Evolutionary conservation across 2,113 vertebrate genomes (phyloP).

Genomic region (Scytalopus superciliaris): DNA sequence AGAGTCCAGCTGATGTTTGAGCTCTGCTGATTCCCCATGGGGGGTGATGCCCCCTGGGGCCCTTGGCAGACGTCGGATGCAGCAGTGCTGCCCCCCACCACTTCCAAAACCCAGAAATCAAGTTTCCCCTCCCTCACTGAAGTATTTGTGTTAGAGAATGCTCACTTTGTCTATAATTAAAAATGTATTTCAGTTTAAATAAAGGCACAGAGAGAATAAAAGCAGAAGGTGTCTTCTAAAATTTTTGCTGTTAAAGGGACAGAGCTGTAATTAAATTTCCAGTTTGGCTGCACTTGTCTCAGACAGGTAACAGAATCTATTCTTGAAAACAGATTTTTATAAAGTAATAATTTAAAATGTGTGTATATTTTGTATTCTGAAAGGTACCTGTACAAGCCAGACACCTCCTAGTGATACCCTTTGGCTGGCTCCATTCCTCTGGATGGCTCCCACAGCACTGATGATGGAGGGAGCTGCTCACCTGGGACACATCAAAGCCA

Average conservation of each 20-base stretch:
- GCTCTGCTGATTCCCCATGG: rapidly evolving
- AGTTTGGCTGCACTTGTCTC: not conserved
- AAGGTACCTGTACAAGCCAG: not conserved
- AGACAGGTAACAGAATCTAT: not conserved
- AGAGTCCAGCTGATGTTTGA: not conserved
- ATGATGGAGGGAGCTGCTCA: not conserved
- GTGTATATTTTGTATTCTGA: rapidly evolving
- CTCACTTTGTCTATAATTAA: not conserved
- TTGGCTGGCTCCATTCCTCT: not conserved
- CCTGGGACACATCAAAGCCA: not conserved
- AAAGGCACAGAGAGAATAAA: rapidly evolving
- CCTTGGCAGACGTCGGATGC: not conserved
- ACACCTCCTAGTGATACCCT: not conserved
- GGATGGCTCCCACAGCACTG: rapidly evolving
- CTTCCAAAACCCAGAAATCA: not conserved
- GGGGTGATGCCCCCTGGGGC: not conserved
- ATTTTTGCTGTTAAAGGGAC: not conserved
- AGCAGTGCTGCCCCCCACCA: not conserved
- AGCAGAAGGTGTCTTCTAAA: not conserved
- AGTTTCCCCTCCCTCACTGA: not conserved
- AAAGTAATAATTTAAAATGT: not conserved
- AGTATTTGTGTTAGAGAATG: not conserved
- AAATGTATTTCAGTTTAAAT: not conserved
- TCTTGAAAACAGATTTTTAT: not conserved
- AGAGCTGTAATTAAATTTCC: not conserved